These are phyloP conservation scores for Cheirogaleus medius DNA, from an alignment of 2,113 vertebrate genomes.

Conservation along the genomic window DNA sequence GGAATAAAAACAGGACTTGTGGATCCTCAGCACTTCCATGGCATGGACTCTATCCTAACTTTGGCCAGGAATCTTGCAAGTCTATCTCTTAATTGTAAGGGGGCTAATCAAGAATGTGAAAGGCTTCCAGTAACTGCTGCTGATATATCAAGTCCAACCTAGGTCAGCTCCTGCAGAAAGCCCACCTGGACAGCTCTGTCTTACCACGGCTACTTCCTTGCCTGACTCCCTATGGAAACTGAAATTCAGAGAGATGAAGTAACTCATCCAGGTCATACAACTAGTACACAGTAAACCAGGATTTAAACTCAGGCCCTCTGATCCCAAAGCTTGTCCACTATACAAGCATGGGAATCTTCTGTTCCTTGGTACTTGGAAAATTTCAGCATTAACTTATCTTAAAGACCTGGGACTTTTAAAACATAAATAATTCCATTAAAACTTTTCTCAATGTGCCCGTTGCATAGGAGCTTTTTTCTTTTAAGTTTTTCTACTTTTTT, in stretches of 20 bases:
- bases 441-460: background rate
- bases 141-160: background rate
- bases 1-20: background rate
- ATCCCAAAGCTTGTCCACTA: background rate
- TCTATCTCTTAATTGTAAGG: background rate
- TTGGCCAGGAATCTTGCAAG: background rate
- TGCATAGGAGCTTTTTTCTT: background rate
- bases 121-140: background rate
- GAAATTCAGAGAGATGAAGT: background rate
- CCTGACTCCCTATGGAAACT: background rate
- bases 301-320: background rate
- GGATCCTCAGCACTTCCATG: background rate
- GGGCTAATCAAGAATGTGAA: background rate
- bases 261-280: background rate
- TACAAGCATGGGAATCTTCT: background rate
- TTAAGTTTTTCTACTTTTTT: constrained; percentile 21
- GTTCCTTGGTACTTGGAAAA: background rate
- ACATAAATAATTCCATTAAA: constrained; percentile 24
- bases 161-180: background rate
- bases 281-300: background rate
- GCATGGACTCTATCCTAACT: background rate
- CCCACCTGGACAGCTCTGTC: background rate
- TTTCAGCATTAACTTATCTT: constrained; percentile 3
- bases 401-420: background rate
- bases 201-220: background rate